A percentile compares a stretch with the other conserved stretches of the same genome.
Evolutionary conservation across 2,113 vertebrate species (phyloP).

Genomic region (Poicephalus gulielmi): DNA sequence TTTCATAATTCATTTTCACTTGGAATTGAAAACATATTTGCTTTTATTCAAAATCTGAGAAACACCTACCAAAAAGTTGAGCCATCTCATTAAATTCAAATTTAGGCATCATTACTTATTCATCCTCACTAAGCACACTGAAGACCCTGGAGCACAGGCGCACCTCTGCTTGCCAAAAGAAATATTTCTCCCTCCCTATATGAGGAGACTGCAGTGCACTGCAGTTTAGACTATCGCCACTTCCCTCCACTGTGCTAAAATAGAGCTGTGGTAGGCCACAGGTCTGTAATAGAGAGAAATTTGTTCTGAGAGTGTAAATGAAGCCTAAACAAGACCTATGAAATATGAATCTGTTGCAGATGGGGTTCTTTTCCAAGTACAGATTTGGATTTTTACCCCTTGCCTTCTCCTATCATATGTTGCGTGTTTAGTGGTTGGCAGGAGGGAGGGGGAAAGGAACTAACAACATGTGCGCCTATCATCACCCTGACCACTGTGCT

Average conservation of each 20-base stretch:
- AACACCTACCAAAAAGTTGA: neutral
- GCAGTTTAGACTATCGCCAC: neutral
- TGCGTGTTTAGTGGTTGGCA: constrained; percentile 63
- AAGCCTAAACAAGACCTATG: neutral
- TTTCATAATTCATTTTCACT: constrained; percentile 26
- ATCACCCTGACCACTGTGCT: constrained; percentile 60
- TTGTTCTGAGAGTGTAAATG: neutral
- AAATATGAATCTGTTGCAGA: constrained; percentile 33
- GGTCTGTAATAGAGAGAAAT: neutral
- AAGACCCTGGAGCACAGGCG: neutral
- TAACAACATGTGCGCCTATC: constrained; percentile 65
- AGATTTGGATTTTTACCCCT: constrained; percentile 20
- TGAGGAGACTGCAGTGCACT: neutral
- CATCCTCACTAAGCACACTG: neutral
- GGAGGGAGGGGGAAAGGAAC: constrained; percentile 64
- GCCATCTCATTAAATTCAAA: constrained; percentile 44
- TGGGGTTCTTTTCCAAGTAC: neutral
- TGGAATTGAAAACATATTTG: neutral
- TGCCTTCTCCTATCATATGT: constrained; percentile 42
- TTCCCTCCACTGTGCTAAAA: neutral
- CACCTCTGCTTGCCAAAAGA: constrained; percentile 13
- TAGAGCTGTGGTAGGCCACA: neutral
- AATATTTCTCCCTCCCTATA: neutral
- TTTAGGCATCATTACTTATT: constrained; percentile 4
- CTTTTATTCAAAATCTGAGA: neutral